A percentile compares a stretch with the other conserved stretches of the same genome.
Evolutionary conservation across 2,888 invertebrate species (phyloP).

Genomic region (Cinara cedri): DNA sequence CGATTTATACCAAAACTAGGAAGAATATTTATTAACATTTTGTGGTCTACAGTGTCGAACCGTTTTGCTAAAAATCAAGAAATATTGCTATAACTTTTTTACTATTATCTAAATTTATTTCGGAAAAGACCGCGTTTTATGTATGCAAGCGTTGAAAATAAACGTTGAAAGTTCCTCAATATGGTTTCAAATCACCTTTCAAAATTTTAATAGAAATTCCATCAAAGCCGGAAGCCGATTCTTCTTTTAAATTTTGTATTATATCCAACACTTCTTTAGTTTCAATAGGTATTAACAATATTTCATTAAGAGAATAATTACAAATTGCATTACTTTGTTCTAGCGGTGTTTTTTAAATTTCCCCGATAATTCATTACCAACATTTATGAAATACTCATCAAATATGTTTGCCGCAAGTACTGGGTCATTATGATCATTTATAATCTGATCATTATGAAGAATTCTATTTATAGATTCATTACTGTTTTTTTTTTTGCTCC

Average conservation of each 20-base stretch:
- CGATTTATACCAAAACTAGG: too few species aligned
- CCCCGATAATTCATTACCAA: background rate
- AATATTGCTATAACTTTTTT: too few species aligned
- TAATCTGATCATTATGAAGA: background rate
- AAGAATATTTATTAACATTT: too few species aligned
- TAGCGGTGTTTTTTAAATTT: background rate
- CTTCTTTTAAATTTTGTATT: background rate
- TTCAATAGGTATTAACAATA: background rate
- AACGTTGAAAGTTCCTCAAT: conserved; percentile 1
- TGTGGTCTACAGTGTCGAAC: too few species aligned
- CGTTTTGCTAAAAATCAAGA: too few species aligned
- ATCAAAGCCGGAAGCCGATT: background rate
- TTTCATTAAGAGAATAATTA: background rate
- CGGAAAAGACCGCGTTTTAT: background rate
- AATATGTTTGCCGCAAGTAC: background rate
- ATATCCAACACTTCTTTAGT: background rate
- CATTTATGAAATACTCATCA: background rate
- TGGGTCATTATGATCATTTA: background rate
- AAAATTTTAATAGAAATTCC: background rate
- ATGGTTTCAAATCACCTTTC: background rate
- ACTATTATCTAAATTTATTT: background rate
- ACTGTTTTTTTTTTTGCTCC: background rate
- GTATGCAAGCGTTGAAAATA: background rate
- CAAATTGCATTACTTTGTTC: background rate
- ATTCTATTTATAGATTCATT: background rate